Conservation (phyloP, 2,797 vertebrate species). For the Xenopus petersii region DNA sequence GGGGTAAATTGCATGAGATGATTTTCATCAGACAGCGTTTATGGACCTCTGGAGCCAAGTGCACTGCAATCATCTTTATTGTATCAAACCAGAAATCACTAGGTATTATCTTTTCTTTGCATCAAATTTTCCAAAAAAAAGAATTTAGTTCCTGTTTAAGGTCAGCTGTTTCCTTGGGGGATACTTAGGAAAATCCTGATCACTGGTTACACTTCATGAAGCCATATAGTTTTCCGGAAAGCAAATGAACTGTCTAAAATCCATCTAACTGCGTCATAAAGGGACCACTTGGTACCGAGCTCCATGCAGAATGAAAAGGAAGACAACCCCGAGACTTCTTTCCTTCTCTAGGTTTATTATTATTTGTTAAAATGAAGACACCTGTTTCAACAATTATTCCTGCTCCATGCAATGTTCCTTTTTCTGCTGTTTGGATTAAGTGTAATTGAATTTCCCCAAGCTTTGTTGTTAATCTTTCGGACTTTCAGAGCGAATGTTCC, state of each 20-base stretch:
- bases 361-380: slow-evolving; percentile 43
- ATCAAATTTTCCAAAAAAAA: too few relatives aligned
- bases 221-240: background rate
- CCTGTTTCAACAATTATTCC: slow-evolving; percentile 42
- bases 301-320: background rate
- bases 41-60: too few relatives aligned
- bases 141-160: too few relatives aligned
- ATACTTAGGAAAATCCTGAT: too few relatives aligned
- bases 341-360: background rate
- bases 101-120: too few relatives aligned
- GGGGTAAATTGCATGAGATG: too few relatives aligned
- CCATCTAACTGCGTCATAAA: background rate
- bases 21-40: too few relatives aligned
- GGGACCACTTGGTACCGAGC: background rate
- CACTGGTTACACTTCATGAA: too few relatives aligned
- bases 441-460: slow-evolving; percentile 56
- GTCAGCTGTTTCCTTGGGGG: too few relatives aligned
- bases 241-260: background rate
- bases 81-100: too few relatives aligned
- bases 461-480: slow-evolving; percentile 55
- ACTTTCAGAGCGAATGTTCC: slow-evolving; percentile 49
- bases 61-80: too few relatives aligned
- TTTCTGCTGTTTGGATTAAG: slow-evolving; percentile 50
- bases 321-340: too few relatives aligned
- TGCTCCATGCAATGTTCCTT: slow-evolving; percentile 44